Percentiles rank a stretch among this genome's conserved stretches.
Conservation (phyloP, 1,140 invertebrate genomes). For the Anoplophora glabripennis region DNA sequence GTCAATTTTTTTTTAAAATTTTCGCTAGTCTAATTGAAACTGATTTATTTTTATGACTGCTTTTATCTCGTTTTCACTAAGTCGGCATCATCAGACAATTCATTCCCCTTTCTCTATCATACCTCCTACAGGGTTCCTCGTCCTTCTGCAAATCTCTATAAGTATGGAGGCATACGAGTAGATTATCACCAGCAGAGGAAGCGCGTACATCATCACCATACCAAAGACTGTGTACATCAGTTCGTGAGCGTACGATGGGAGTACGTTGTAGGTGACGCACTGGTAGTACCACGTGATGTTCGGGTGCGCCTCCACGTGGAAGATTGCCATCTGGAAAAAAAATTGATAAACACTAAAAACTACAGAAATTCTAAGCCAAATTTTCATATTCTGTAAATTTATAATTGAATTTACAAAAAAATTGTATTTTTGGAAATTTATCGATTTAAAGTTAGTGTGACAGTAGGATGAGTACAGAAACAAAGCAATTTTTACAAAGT, state of each 20-base stretch:
- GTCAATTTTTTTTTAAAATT: too few species aligned
- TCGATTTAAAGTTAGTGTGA: too few species aligned
- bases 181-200: conserved; percentile 80
- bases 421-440: too few species aligned
- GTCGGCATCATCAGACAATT: too few species aligned
- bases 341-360: conserved; percentile 12
- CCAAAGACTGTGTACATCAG: conserved; percentile 72
- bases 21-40: too few species aligned
- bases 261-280: conserved; percentile 75
- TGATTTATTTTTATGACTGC: too few species aligned
- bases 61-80: too few species aligned
- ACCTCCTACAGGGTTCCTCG: conserved; percentile 57
- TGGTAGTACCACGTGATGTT: conserved; percentile 73
- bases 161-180: conserved; percentile 85
- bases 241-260: conserved; percentile 65
- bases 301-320: conserved; percentile 77
- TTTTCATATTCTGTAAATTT: too few species aligned
- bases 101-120: background rate
- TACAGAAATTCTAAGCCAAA: background rate
- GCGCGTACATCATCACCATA: conserved; percentile 80
- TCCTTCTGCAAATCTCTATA: conserved; percentile 68
- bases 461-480: too few species aligned
- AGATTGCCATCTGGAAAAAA: conserved; percentile 65
- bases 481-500: too few species aligned
- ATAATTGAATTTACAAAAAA: too few species aligned